Evolutionary conservation across 2,797 vertebrate species (phyloP).

Genomic region (Sebastes nivosus): DNA sequence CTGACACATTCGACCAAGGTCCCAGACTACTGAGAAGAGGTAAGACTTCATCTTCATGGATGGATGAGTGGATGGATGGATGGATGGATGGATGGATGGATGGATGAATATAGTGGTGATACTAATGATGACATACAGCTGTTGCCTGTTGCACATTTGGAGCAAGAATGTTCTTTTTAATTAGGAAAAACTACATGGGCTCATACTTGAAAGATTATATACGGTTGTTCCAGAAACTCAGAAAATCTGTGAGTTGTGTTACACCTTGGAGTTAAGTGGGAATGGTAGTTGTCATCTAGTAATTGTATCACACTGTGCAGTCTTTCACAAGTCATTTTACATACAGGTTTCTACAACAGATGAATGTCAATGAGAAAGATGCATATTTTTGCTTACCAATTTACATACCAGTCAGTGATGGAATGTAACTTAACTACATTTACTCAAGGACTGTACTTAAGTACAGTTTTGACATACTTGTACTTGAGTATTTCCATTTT

Average conservation of each 20-base stretch:
- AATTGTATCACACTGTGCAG: background rate
- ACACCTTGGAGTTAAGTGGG: background rate
- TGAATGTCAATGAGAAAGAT: background rate
- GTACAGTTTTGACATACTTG: too few relatives aligned
- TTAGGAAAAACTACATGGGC: background rate
- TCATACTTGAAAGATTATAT: background rate
- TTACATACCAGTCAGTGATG: too few relatives aligned
- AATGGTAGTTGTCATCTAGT: background rate
- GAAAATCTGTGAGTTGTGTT: background rate
- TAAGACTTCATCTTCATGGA: slow-evolving; percentile 43
- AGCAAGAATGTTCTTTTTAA: background rate
- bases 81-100: background rate
- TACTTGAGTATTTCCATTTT: too few relatives aligned
- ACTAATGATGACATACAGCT: background rate
- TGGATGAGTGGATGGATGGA: background rate
- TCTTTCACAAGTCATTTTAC: background rate
- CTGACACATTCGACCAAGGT: slow-evolving; percentile 29
- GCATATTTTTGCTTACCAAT: background rate
- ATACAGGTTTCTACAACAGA: background rate
- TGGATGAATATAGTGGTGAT: background rate
- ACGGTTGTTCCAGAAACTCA: background rate
- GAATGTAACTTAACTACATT: too few relatives aligned
- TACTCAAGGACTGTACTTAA: too few relatives aligned
- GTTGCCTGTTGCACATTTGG: background rate
- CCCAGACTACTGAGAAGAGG: slow-evolving; percentile 47